These are phyloP conservation scores for Spodoptera littoralis DNA, from an alignment of 2,888 invertebrate species.

Conservation along the genomic window DNA sequence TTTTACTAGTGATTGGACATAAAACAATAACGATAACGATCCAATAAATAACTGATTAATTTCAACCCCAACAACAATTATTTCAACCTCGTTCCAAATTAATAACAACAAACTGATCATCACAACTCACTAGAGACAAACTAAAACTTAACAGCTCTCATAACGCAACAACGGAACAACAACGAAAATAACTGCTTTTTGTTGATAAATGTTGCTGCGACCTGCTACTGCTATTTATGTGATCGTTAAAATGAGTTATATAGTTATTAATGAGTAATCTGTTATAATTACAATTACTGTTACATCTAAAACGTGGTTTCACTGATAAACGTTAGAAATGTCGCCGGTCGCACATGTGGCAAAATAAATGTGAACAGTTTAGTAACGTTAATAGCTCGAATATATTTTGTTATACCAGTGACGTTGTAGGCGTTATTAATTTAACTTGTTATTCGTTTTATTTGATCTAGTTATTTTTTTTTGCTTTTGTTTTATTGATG, in stretches of 20 bases:
- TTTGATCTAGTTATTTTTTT: conserved; percentile 14
- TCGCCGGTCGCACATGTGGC: conserved; percentile 55
- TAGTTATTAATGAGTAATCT: conserved; percentile 86
- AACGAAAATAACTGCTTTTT: conserved; percentile 85
- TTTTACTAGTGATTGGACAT: too few relatives aligned
- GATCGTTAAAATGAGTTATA: conserved; percentile 85
- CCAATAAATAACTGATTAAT: too few relatives aligned
- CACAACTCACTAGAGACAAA: conserved; percentile 63
- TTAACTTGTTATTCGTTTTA: conserved; percentile 28
- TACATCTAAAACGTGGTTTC: conserved; percentile 65
- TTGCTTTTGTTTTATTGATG: neutral
- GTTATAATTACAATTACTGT: conserved; percentile 80
- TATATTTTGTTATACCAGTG: conserved; percentile 52
- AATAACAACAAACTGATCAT: conserved; percentile 39
- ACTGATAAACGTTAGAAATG: conserved; percentile 54
- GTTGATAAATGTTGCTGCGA: conserved; percentile 81
- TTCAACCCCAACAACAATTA: too few relatives aligned
- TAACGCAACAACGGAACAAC: conserved; percentile 76
- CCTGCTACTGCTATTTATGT: conserved; percentile 84
- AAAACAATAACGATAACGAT: too few relatives aligned
- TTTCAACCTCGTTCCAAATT: too few relatives aligned
- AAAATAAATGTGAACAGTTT: conserved; percentile 55
- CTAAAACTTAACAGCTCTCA: conserved; percentile 72
- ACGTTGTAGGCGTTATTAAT: conserved; percentile 36
- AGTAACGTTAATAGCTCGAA: conserved; percentile 52